A percentile compares a stretch with the other conserved stretches of the same genome.
phyloP scores from a whole-genome alignment of 2,797 vertebrate genomes.

The Thamnophis elegans region DNA sequence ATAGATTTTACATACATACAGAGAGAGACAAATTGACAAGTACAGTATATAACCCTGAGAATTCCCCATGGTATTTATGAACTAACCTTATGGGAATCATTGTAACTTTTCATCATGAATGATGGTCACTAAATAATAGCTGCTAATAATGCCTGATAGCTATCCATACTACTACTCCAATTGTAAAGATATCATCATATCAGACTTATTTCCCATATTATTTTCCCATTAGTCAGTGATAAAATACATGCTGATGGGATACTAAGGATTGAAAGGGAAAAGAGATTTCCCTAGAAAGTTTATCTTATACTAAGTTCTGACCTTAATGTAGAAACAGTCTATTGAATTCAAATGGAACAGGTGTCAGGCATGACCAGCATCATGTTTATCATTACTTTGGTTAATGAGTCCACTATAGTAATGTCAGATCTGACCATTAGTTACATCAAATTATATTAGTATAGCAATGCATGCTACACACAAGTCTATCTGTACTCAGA shows the following conservation, averaged over 20 bases:
- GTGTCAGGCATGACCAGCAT: neutral
- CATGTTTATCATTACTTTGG: neutral
- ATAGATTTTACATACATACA: neutral
- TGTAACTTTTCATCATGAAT: neutral
- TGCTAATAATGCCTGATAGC: neutral
- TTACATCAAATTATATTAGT: neutral
- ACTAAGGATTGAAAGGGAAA: neutral
- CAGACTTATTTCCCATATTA: neutral
- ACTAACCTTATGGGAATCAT: neutral
- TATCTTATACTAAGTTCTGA: neutral
- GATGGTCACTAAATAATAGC: neutral
- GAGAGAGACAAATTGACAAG: neutral
- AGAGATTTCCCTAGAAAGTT: slow-evolving; percentile 19
- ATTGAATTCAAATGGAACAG: neutral
- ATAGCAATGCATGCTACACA: neutral
- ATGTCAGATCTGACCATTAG: neutral
- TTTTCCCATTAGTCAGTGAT: neutral
- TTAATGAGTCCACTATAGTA: neutral
- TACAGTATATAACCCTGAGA: neutral
- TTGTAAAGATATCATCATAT: neutral
- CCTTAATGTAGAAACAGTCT: neutral
- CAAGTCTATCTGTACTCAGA: neutral
- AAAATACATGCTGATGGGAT: neutral
- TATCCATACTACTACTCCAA: neutral
- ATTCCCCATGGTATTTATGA: neutral